phyloP scores from a whole-genome alignment of 2,888 invertebrate species.

The Polia nebulosa region DNA sequence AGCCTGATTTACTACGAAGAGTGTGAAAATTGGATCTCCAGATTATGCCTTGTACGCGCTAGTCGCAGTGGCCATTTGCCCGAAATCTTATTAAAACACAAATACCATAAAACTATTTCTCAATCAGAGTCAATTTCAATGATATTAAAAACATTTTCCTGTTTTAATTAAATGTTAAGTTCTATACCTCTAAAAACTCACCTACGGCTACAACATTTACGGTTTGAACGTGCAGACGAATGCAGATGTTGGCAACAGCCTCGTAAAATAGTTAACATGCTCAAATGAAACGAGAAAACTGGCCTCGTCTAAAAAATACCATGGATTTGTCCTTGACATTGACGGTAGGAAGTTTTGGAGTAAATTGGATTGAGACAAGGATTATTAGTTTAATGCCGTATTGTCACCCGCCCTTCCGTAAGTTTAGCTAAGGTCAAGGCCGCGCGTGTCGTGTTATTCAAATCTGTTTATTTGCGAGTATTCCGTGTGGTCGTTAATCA shows the following conservation, averaged over 20 bases:
- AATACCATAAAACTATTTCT: too few relatives aligned
- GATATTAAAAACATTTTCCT: too few relatives aligned
- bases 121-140: too few relatives aligned
- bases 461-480: slow-evolving; percentile 49
- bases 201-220: too few relatives aligned
- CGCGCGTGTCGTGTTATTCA: slow-evolving; percentile 36
- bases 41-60: too few relatives aligned
- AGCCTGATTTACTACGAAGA: too few relatives aligned
- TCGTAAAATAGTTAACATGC: slow-evolving; percentile 10
- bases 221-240: slow-evolving; percentile 21
- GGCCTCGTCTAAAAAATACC: slow-evolving; percentile 37
- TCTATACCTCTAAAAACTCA: too few relatives aligned
- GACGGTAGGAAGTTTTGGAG: slow-evolving; percentile 38
- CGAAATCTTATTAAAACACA: too few relatives aligned
- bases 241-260: slow-evolving; percentile 16
- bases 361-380: slow-evolving; percentile 56
- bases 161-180: too few relatives aligned
- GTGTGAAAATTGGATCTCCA: too few relatives aligned
- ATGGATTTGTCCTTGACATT: slow-evolving; percentile 32
- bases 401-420: slow-evolving; percentile 43
- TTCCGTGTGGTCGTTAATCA: slow-evolving; percentile 45
- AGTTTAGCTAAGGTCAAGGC: slow-evolving; percentile 57
- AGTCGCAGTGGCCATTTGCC: too few relatives aligned
- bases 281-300: slow-evolving; percentile 1
- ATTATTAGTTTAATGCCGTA: slow-evolving; percentile 47